These are phyloP conservation scores for Coilia nasus DNA, from an alignment of 2,797 vertebrate species.

Conservation along the genomic window DNA sequence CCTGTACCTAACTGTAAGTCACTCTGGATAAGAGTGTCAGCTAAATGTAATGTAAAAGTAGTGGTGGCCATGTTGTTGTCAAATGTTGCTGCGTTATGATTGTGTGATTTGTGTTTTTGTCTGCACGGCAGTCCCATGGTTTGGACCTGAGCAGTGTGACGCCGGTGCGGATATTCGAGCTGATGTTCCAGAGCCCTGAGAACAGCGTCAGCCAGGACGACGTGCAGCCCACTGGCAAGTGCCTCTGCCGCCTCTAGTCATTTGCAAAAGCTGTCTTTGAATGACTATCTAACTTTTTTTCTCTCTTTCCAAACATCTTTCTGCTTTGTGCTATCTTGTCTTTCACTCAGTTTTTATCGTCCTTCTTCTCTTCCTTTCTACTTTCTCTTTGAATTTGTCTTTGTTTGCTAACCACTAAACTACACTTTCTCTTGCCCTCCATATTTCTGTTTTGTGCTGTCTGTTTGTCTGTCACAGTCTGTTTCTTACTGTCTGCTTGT, in stretches of 20 bases:
- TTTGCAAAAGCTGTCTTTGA: too few species aligned
- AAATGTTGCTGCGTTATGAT: too few species aligned
- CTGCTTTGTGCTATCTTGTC: neutral
- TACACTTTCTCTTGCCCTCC: neutral
- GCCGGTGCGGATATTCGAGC: conserved; percentile 93
- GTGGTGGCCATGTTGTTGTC: too few species aligned
- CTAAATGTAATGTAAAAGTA: too few species aligned
- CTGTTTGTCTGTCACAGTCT: neutral
- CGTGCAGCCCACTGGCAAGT: conserved; percentile 80
- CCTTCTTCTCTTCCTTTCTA: neutral
- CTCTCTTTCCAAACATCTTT: too few species aligned
- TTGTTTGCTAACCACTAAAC: neutral
- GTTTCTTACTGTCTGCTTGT: neutral
- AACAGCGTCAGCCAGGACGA: conserved; percentile 87
- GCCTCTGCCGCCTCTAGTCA: neutral
- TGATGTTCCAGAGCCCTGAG: conserved; percentile 96
- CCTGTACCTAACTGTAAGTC: too few species aligned
- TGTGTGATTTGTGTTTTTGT: neutral
- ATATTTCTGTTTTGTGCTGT: neutral
- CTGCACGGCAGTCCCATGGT: conserved; percentile 79
- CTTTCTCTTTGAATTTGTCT: conserved; percentile 16
- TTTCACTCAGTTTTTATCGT: neutral
- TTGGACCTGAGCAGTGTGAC: conserved; percentile 90
- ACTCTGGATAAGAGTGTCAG: too few species aligned
- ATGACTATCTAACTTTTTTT: too few species aligned